Conservation (phyloP, 2,888 invertebrate genomes). For the Hoplodrina blanda region DNA sequence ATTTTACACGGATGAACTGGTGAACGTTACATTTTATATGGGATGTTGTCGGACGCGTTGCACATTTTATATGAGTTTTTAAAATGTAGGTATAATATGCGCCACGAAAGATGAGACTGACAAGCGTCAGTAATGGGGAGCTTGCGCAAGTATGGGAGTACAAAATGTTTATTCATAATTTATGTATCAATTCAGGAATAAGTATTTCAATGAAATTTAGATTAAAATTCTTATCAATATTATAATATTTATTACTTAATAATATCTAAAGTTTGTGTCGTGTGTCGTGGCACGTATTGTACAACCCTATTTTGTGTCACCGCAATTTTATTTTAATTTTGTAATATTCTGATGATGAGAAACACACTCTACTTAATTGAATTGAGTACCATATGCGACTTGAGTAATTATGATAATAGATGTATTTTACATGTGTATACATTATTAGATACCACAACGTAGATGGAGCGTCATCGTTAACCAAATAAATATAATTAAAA, state of each 20-base stretch:
- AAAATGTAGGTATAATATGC: slow-evolving; percentile 5
- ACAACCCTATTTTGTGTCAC: too few species aligned
- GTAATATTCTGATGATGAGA: slow-evolving; percentile 1
- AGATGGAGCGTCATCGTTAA: slow-evolving; percentile 1
- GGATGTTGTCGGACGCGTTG: slow-evolving; percentile 5
- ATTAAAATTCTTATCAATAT: too few species aligned
- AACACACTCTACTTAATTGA: background rate
- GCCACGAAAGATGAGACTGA: too few species aligned
- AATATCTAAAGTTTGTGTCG: too few species aligned
- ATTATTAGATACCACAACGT: background rate
- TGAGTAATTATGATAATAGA: background rate
- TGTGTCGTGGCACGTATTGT: too few species aligned
- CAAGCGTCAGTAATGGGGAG: too few species aligned
- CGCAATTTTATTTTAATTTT: background rate
- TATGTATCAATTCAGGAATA: too few species aligned
- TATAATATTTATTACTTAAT: too few species aligned
- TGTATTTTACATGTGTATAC: background rate
- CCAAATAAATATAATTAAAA: slow-evolving; percentile 19
- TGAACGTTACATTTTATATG: slow-evolving; percentile 38
- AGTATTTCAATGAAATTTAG: too few species aligned
- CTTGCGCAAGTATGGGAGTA: too few species aligned
- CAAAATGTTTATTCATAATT: too few species aligned
- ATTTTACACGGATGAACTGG: slow-evolving; percentile 36
- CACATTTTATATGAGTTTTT: slow-evolving; percentile 35
- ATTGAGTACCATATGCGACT: background rate